A percentile compares a stretch with the other conserved stretches of the same genome.
phyloP scores from a whole-genome alignment of 2,797 vertebrate species.

The Syncerus caffer region DNA sequence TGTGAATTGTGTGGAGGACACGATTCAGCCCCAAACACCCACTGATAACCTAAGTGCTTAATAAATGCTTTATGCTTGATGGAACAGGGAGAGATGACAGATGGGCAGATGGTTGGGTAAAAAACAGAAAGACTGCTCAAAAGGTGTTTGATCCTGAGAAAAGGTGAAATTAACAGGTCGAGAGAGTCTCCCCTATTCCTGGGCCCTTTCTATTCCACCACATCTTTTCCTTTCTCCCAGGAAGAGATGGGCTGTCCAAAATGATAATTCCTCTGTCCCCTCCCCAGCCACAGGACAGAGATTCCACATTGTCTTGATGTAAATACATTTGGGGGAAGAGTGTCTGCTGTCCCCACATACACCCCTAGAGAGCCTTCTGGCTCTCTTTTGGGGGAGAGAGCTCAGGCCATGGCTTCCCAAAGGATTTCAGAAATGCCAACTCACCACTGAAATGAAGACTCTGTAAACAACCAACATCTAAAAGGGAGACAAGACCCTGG shows the following conservation, averaged over 20 bases:
- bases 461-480: conserved; percentile 79
- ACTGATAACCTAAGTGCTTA: not conserved
- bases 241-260: not conserved
- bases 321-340: fast-evolving
- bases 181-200: not conserved
- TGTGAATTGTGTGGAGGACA: not conserved
- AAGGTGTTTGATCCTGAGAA: not conserved
- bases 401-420: conserved; percentile 27
- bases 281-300: not conserved
- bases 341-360: fast-evolving
- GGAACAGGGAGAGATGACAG: not conserved
- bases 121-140: not conserved
- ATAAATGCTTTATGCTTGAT: not conserved
- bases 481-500: conserved; percentile 68
- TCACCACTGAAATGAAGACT: conserved; percentile 69
- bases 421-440: conserved; percentile 66
- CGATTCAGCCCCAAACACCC: not conserved
- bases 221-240: not conserved
- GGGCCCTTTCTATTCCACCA: not conserved
- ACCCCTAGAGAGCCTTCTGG: not conserved
- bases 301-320: too few relatives aligned
- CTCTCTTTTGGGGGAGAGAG: not conserved
- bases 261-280: not conserved
- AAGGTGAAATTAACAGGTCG: not conserved
- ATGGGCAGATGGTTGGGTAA: too few relatives aligned